Evolutionary conservation across 2,797 vertebrate genomes (phyloP).

Genomic region (Myripristis murdjan): DNA sequence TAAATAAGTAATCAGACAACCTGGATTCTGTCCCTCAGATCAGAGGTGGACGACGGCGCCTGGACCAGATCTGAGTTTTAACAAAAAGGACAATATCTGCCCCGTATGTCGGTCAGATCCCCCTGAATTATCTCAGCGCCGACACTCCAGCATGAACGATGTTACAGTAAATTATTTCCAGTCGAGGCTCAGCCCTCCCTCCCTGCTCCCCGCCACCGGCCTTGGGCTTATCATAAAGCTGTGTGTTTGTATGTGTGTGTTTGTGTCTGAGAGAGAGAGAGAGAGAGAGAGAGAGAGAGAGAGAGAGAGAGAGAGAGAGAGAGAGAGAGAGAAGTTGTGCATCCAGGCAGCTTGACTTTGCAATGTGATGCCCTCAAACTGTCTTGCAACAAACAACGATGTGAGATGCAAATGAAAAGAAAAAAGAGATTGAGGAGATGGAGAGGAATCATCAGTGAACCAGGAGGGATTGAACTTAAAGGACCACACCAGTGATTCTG

Average conservation of each 20-base stretch:
- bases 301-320: too few species aligned
- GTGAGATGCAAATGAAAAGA: not conserved
- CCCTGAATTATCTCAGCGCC: not conserved
- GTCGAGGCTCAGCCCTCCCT: conserved; percentile 11
- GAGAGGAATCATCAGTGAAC: not conserved
- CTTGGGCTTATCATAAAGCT: not conserved
- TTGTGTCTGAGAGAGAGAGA: not conserved
- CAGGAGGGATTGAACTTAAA: too few species aligned
- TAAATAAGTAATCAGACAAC: too few species aligned
- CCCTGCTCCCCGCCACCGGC: not conserved
- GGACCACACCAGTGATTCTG: too few species aligned
- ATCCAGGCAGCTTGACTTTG: not conserved
- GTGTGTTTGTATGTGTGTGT: conserved; percentile 15
- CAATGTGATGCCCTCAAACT: conserved; percentile 2
- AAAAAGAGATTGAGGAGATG: not conserved
- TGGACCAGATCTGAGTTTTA: too few species aligned
- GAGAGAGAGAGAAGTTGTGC: too few species aligned
- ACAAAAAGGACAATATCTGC: too few species aligned
- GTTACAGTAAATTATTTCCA: not conserved
- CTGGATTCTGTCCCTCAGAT: too few species aligned
- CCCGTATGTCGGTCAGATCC: not conserved
- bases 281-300: not conserved
- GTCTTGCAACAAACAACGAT: too few species aligned
- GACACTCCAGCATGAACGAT: conserved; percentile 5
- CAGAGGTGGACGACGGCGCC: too few species aligned